phyloP scores from a whole-genome alignment of 2,113 vertebrate species.

The Campylorhamphus procurvoides region DNA sequence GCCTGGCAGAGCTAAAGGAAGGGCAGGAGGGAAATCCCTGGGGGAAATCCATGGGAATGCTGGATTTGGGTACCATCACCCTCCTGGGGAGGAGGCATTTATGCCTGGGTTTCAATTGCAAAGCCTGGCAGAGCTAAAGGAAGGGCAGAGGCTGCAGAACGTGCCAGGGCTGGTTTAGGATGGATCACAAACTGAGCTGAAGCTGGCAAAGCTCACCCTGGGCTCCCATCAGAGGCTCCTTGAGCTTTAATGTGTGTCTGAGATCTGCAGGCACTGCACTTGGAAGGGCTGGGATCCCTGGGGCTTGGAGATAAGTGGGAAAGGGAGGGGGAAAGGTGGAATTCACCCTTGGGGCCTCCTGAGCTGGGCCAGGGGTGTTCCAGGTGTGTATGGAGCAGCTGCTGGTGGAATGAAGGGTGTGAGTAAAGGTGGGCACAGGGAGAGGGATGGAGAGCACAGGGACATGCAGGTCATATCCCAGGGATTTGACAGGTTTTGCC shows the following conservation, averaged over 20 bases:
- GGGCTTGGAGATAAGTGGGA: neutral
- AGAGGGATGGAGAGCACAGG: neutral
- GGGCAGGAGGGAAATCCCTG: neutral
- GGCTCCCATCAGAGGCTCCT: neutral
- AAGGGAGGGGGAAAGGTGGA: neutral
- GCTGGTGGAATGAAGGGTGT: neutral
- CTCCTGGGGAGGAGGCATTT: neutral
- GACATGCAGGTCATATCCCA: neutral
- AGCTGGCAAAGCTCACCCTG: neutral
- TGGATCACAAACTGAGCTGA: neutral
- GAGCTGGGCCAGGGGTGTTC: neutral
- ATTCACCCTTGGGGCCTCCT: neutral
- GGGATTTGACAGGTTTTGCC: neutral
- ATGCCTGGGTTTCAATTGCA: neutral
- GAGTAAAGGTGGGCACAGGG: neutral
- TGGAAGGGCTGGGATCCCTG: neutral
- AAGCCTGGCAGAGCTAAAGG: neutral
- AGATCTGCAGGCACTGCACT: neutral
- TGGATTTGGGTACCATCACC: neutral
- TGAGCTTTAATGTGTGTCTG: neutral
- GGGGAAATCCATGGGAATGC: neutral
- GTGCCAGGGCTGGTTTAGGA: neutral
- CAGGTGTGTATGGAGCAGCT: neutral
- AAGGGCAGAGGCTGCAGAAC: neutral
- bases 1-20: neutral